phyloP scores from a whole-genome alignment of 2,888 invertebrate species.

The Neoscelio sp. region DNA sequence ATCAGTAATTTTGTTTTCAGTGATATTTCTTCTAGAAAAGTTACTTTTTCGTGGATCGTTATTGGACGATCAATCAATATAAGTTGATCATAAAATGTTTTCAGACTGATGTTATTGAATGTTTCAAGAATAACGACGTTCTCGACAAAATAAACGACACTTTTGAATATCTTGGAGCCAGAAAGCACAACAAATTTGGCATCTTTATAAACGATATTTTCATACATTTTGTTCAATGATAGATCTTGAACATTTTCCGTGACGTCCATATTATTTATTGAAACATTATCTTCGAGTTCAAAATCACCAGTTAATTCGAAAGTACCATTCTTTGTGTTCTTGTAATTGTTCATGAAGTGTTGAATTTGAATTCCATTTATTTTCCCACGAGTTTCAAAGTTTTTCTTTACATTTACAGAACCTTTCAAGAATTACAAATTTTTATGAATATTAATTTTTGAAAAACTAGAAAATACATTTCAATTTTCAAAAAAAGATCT shows the following conservation, averaged over 20 bases:
- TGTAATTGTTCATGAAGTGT: neutral
- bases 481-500: too few relatives aligned
- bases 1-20: conserved; percentile 14
- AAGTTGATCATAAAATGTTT: neutral
- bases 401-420: neutral
- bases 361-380: conserved; percentile 12
- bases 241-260: conserved; percentile 15
- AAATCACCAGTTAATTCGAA: conserved; percentile 6
- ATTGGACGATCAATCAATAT: conserved; percentile 12
- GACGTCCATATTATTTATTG: conserved; percentile 22
- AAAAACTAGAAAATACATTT: too few relatives aligned
- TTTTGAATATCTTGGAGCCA: conserved; percentile 20
- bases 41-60: neutral
- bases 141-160: neutral
- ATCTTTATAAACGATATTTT: conserved; percentile 7
- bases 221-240: neutral
- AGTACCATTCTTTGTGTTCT: neutral
- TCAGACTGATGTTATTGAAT: conserved; percentile 16
- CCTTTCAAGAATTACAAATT: too few relatives aligned
- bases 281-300: neutral
- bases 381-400: neutral
- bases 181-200: neutral
- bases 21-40: conserved; percentile 17
- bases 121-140: neutral
- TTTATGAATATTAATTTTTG: too few relatives aligned